A percentile compares a stretch with the other conserved stretches of the same genome.
These are phyloP conservation scores for Keiferia lycopersicella DNA, from an alignment of 2,888 invertebrate genomes.

Conservation along the genomic window DNA sequence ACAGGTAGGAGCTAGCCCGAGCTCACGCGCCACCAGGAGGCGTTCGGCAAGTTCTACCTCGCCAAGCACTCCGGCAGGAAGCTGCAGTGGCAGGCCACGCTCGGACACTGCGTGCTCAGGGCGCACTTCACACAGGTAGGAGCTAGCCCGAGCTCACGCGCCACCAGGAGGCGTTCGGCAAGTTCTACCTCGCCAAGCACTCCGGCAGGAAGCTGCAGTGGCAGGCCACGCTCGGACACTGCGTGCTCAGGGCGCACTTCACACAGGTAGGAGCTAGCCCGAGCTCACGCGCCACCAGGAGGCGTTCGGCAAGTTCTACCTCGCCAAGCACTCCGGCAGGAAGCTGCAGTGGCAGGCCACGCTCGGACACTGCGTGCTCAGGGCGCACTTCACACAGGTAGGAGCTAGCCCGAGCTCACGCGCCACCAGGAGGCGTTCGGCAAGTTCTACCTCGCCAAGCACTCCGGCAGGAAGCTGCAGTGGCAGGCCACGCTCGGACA, in stretches of 20 bases:
- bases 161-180: constrained; percentile 97
- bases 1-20: constrained; percentile 75
- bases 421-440: constrained; percentile 97
- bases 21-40: constrained; percentile 96
- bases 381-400: constrained; percentile 79
- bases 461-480: constrained; percentile 98
- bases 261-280: constrained; percentile 50
- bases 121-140: constrained; percentile 74
- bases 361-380: constrained; percentile 97
- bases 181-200: constrained; percentile 98
- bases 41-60: constrained; percentile 98
- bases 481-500: constrained; percentile 99
- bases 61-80: constrained; percentile 98
- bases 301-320: constrained; percentile 98
- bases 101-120: constrained; percentile 97
- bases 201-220: constrained; percentile 98
- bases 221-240: constrained; percentile 99
- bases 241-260: constrained; percentile 90
- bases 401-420: constrained; percentile 90
- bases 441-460: constrained; percentile 98
- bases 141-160: constrained; percentile 92
- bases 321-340: constrained; percentile 97
- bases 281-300: constrained; percentile 97
- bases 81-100: constrained; percentile 98
- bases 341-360: constrained; percentile 99